Conservation (phyloP, 2,113 vertebrate genomes). For the Pandion haliaetus region DNA sequence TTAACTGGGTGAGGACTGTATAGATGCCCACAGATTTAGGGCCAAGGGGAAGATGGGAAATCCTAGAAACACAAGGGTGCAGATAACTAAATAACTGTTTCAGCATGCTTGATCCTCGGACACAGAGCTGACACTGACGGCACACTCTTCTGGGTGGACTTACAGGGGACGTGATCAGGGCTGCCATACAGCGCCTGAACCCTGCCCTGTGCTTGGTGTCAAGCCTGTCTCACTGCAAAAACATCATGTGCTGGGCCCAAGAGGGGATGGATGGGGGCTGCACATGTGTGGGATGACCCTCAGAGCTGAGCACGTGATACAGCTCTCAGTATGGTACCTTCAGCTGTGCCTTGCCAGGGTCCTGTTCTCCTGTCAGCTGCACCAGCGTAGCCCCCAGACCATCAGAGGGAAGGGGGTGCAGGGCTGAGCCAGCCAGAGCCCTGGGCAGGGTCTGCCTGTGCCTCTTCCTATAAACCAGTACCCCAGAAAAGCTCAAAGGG, state of each 20-base stretch:
- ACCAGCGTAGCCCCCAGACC: background rate
- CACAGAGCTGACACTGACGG: background rate
- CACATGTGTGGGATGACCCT: too few relatives aligned
- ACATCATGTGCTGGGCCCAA: background rate
- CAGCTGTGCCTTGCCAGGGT: background rate
- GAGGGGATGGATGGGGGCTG: background rate
- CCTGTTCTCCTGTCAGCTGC: background rate
- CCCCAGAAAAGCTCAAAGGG: background rate
- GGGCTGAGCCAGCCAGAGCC: background rate
- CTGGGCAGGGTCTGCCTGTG: background rate
- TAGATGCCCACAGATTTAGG: background rate
- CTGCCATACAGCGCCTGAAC: background rate
- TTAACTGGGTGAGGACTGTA: background rate
- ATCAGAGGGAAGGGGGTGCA: background rate
- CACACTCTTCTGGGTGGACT: background rate
- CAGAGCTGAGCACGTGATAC: background rate
- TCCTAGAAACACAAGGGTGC: background rate
- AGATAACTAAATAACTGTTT: background rate
- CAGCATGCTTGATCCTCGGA: background rate
- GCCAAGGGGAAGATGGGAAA: background rate
- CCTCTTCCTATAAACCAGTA: background rate
- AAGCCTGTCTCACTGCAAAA: background rate
- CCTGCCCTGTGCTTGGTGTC: background rate
- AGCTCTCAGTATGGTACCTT: background rate
- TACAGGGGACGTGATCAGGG: fast-evolving